These are phyloP conservation scores for Pelusios castaneus DNA, from an alignment of 2,113 vertebrate genomes.

Conservation along the genomic window DNA sequence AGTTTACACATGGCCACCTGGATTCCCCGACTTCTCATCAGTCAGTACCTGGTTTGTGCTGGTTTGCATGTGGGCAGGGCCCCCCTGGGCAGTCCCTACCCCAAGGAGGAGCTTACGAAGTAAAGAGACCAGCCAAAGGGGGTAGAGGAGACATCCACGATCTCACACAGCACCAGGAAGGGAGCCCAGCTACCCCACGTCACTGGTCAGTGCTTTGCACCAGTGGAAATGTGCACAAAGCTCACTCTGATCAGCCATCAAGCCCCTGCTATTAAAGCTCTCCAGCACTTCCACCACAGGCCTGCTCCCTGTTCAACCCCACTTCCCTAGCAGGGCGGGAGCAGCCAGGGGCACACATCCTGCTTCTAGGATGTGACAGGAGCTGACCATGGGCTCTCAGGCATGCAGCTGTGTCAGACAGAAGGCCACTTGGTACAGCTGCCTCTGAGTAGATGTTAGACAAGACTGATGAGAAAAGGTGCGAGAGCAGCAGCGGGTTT, in stretches of 20 bases:
- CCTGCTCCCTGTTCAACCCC: not conserved
- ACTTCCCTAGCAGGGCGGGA: not conserved
- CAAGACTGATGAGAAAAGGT: not conserved
- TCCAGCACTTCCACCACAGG: not conserved
- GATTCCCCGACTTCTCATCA: not conserved
- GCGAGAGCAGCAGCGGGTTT: not conserved
- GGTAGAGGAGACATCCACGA: not conserved
- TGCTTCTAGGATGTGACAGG: not conserved
- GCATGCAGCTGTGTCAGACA: not conserved
- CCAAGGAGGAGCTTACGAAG: not conserved
- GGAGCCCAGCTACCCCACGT: too few relatives aligned
- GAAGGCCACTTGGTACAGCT: not conserved
- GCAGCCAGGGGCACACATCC: not conserved
- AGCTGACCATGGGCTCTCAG: not conserved
- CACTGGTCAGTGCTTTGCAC: not conserved
- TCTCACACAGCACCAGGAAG: not conserved
- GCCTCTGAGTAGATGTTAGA: not conserved
- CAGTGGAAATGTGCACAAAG: not conserved
- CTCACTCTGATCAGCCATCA: not conserved
- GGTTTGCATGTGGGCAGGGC: not conserved
- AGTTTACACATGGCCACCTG: not conserved
- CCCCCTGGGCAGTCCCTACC: not conserved
- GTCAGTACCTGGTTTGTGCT: not conserved
- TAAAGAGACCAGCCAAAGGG: rapidly evolving
- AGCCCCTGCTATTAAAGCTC: not conserved